phyloP scores from a whole-genome alignment of 2,113 vertebrate genomes.

The Limnothrissa miodon region DNA sequence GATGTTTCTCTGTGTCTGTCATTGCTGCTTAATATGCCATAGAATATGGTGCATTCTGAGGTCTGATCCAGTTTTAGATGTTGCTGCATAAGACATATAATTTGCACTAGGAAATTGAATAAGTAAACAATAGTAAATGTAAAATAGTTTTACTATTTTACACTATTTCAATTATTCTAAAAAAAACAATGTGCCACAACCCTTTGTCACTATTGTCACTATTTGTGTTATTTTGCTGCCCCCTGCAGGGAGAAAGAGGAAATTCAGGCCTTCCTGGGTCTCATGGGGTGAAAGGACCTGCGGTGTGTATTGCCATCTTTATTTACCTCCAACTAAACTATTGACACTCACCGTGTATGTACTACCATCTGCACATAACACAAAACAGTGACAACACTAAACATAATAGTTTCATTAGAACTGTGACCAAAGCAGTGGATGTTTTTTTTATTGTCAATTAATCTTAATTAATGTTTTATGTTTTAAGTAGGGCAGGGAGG shows the following conservation, averaged over 20 bases:
- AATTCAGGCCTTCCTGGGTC: constrained; percentile 65
- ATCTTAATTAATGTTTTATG: too few relatives aligned
- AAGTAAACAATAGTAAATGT: too few relatives aligned
- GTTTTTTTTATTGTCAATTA: not conserved
- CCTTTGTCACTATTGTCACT: not conserved
- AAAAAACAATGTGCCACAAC: not conserved
- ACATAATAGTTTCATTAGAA: not conserved
- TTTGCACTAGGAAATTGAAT: too few relatives aligned
- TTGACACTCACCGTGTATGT: not conserved
- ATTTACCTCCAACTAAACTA: not conserved
- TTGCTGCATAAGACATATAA: not conserved
- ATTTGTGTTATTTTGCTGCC: constrained; percentile 32
- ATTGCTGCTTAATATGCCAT: not conserved
- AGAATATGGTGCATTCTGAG: not conserved
- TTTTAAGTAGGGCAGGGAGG: constrained; percentile 46
- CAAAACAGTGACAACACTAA: not conserved
- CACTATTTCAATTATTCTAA: too few relatives aligned
- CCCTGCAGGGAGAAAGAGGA: constrained; percentile 69
- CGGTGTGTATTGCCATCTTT: constrained; percentile 51
- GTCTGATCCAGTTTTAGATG: not conserved
- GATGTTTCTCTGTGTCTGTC: not conserved
- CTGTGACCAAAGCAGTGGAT: not conserved
- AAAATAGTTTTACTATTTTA: too few relatives aligned
- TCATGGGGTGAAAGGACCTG: constrained; percentile 65
- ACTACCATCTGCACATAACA: not conserved